Percentiles rank a stretch among this genome's conserved stretches.
Evolutionary conservation across 2,888 invertebrate genomes (phyloP).

Genomic region (Helobdella robusta): DNA sequence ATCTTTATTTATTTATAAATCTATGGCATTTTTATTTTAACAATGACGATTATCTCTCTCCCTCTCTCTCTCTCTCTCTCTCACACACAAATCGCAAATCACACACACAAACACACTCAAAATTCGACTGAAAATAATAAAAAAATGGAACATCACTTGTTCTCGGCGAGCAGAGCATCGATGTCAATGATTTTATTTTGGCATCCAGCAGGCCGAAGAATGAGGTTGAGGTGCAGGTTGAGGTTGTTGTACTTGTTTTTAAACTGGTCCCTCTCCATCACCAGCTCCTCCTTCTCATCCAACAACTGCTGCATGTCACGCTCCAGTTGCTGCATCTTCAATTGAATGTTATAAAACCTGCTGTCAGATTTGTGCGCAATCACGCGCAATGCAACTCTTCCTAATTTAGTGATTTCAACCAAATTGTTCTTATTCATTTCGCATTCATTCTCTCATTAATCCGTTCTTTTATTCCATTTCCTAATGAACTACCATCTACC

Average conservation of each 20-base stretch:
- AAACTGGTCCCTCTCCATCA: constrained; percentile 70
- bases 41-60: too few species aligned
- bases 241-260: constrained; percentile 71
- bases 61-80: too few species aligned
- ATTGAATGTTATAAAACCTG: not conserved
- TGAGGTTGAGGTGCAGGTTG: constrained; percentile 67
- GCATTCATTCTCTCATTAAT: too few species aligned
- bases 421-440: too few species aligned
- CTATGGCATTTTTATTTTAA: too few species aligned
- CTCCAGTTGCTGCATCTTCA: constrained; percentile 56
- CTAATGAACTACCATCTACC: too few species aligned
- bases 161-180: constrained; percentile 70
- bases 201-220: constrained; percentile 55
- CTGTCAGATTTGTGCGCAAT: not conserved
- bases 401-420: too few species aligned
- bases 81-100: too few species aligned
- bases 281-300: constrained; percentile 75
- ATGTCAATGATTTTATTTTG: constrained; percentile 61
- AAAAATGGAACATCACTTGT: constrained; percentile 56
- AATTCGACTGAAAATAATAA: not conserved
- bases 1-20: too few species aligned
- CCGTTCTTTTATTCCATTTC: too few species aligned
- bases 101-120: not conserved
- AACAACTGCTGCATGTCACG: constrained; percentile 67
- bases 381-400: too few species aligned